These are phyloP conservation scores for zebrafish (Danio rerio) DNA, from an alignment of 2,113 vertebrate genomes.

Conservation along the genomic window GRCz12tu NC_133190.1:35025001-35025500, in stretches of 20 bases:
- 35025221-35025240: conserved; percentile 65
- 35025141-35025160: conserved; percentile 21
- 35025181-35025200: conserved; percentile 46
- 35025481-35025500: neutral
- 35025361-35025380: conserved; percentile 53
- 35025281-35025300: neutral
- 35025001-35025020: too few species aligned
- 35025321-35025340: neutral
- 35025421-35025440: conserved; percentile 44
- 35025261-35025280: conserved; percentile 17
- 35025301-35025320: neutral
- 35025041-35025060: neutral
- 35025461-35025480: conserved; percentile 48
- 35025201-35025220: conserved; percentile 64
- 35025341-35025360: neutral
- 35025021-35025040: neutral
- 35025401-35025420: conserved; percentile 40
- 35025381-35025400: conserved; percentile 45
- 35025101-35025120: conserved; percentile 52
- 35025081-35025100: conserved; percentile 39
- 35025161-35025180: conserved; percentile 15
- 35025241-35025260: conserved; percentile 44
- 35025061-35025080: conserved; percentile 27
- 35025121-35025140: conserved; percentile 53
- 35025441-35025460: conserved; percentile 56